A percentile compares a stretch with the other conserved stretches of the same genome.
Evolutionary conservation across 53 echinoderm and acorn worm species (phyloP).

Genomic region (Echinarachnius parma): DNA sequence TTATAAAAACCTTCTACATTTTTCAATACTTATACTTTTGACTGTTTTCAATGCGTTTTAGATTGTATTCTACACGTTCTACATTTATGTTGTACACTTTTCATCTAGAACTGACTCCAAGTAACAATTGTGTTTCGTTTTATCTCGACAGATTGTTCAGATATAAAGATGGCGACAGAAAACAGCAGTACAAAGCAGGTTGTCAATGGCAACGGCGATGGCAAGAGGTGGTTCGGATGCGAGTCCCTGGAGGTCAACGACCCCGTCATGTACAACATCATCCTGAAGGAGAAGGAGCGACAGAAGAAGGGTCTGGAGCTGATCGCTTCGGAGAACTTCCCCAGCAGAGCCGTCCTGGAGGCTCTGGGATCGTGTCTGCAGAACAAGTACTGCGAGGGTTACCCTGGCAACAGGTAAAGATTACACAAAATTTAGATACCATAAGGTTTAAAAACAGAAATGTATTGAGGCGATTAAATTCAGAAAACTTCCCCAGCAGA

Average conservation of each 20-base stretch:
- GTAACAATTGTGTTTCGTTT: no score
- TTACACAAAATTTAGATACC: no score
- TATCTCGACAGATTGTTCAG: no score
- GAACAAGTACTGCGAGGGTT: constrained; percentile 98
- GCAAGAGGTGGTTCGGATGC: constrained; percentile 61
- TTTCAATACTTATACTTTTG: no score
- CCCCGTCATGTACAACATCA: constrained; percentile 73
- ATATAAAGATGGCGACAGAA: neutral
- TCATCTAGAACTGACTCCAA: no score
- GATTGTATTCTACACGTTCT: no score
- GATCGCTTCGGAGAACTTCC: constrained; percentile 97
- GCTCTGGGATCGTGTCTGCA: constrained; percentile 92
- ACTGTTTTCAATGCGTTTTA: no score
- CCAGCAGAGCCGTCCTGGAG: constrained; percentile 88
- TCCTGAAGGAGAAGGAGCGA: constrained; percentile 82
- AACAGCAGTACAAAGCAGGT: neutral
- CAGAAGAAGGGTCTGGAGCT: constrained; percentile 83
- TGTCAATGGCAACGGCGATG: constrained; percentile 11
- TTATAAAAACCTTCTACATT: no score
- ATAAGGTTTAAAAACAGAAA: no score
- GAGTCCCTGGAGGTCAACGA: constrained; percentile 83
- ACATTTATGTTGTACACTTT: no score
- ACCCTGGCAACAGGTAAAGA: constrained; percentile 96
- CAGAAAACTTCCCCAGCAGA: constrained; percentile 93
- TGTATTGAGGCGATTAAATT: no score